These are phyloP conservation scores for Holothuria scabra DNA, from an alignment of 53 echinoderm and acorn worm genomes.

Conservation along the genomic window DNA sequence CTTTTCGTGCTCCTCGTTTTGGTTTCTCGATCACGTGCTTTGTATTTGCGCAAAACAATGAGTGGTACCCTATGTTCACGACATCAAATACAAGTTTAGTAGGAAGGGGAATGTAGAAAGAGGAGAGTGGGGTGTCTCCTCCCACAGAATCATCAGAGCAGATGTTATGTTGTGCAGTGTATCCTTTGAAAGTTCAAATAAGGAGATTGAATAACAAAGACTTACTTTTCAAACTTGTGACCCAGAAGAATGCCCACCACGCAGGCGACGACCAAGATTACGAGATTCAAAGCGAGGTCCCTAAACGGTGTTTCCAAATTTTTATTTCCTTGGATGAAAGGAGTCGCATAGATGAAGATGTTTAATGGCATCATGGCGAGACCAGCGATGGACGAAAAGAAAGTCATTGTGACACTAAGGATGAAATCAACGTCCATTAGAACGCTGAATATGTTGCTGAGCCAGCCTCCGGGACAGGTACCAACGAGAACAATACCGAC, in stretches of 20 bases:
- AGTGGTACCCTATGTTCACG: too few relatives aligned
- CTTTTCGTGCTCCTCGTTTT: too few relatives aligned
- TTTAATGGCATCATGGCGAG: constrained; percentile 92
- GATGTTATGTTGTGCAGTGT: too few relatives aligned
- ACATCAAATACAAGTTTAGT: too few relatives aligned
- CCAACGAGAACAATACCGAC: constrained; percentile 89
- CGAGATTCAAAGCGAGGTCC: constrained; percentile 75
- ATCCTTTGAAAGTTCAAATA: too few relatives aligned
- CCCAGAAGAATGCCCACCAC: constrained; percentile 72
- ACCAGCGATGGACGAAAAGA: constrained; percentile 84
- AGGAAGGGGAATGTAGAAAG: too few relatives aligned
- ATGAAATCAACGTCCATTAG: constrained; percentile 84
- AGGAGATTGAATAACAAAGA: too few relatives aligned
- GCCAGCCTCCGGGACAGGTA: constrained; percentile 90
- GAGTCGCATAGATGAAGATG: constrained; percentile 81
- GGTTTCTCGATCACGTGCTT: too few relatives aligned
- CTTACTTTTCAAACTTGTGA: constrained; percentile 81
- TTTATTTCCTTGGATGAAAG: constrained; percentile 65
- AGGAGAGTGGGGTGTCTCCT: too few relatives aligned
- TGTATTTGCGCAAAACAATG: too few relatives aligned
- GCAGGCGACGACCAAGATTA: constrained; percentile 68
- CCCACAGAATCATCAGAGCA: too few relatives aligned
- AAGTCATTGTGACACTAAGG: constrained; percentile 93
- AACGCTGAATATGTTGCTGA: constrained; percentile 85
- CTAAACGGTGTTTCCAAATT: constrained; percentile 72